Percentiles rank a stretch among this genome's conserved stretches.
Evolutionary conservation across 2,888 invertebrate species (phyloP).

Genomic region (Ctena decussata): DNA sequence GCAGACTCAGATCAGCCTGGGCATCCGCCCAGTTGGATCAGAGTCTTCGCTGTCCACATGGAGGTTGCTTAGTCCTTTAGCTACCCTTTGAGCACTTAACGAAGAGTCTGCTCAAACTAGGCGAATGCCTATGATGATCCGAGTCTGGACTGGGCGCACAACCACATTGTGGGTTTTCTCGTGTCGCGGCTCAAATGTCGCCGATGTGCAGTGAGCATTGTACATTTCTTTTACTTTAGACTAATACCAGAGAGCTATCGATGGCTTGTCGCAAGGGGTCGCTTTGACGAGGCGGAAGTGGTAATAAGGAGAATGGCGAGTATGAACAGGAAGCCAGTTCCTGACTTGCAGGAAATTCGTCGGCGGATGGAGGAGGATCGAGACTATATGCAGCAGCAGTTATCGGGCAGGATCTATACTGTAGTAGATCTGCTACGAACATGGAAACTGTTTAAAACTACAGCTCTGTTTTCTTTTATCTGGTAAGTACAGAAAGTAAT

Average conservation of each 20-base stretch:
- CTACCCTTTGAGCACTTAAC: too few relatives aligned
- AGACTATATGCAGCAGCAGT: background rate
- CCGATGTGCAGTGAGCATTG: too few relatives aligned
- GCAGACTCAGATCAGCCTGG: too few relatives aligned
- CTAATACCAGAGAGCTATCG: constrained; percentile 12
- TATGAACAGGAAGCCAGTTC: constrained; percentile 1
- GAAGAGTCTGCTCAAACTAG: too few relatives aligned
- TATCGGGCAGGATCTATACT: background rate
- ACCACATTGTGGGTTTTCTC: too few relatives aligned
- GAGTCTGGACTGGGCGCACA: too few relatives aligned
- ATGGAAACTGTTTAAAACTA: constrained; percentile 6
- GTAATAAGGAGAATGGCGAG: background rate
- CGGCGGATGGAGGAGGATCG: background rate
- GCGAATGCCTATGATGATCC: too few relatives aligned
- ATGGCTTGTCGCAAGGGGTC: constrained; percentile 10
- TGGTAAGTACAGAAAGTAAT: background rate
- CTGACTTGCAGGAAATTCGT: background rate
- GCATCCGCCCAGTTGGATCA: too few relatives aligned
- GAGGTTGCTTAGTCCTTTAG: too few relatives aligned
- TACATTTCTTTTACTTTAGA: background rate
- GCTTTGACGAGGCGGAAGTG: constrained; percentile 1
- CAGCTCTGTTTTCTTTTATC: background rate
- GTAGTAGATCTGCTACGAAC: background rate
- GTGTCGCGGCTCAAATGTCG: too few relatives aligned
- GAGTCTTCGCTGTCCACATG: too few relatives aligned